Evolutionary conservation across 2,888 invertebrate species (phyloP).

Genomic region (Halocaridina rubra): DNA sequence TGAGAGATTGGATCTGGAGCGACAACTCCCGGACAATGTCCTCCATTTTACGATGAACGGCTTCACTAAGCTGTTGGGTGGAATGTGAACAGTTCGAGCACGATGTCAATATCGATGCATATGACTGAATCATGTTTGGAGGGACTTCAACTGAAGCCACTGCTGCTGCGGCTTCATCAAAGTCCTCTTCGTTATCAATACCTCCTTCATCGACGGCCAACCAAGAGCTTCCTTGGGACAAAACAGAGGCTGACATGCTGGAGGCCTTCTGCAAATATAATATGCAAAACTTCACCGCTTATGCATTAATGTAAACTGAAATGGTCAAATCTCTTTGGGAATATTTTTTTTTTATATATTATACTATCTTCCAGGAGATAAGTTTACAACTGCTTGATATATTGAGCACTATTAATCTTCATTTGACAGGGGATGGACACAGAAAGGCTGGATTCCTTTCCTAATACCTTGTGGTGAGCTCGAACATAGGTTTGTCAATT

Average conservation of each 20-base stretch:
- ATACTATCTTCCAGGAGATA: too few species aligned
- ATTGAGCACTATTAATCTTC: too few species aligned
- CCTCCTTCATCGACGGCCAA: not conserved
- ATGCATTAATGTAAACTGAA: too few species aligned
- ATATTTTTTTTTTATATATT: not conserved
- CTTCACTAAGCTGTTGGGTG: conserved; percentile 33
- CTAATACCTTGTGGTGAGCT: too few species aligned
- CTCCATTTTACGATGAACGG: conserved; percentile 50
- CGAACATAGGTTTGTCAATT: too few species aligned
- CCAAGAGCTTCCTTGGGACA: conserved; percentile 17
- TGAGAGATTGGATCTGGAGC: conserved; percentile 45
- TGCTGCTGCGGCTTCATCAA: not conserved
- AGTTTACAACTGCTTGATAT: too few species aligned
- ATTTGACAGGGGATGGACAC: too few species aligned
- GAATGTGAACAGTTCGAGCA: conserved; percentile 28
- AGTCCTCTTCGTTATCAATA: not conserved
- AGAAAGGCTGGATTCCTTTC: too few species aligned
- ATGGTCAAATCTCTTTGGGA: not conserved
- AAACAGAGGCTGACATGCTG: conserved; percentile 10
- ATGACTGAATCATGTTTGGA: not conserved
- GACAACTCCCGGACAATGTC: conserved; percentile 44
- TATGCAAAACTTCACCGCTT: not conserved
- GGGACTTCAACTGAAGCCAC: not conserved
- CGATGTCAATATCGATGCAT: not conserved
- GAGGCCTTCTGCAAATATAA: conserved; percentile 9